Percentiles rank a stretch among this genome's conserved stretches.
Evolutionary conservation across 2,113 vertebrate genomes (phyloP).

Genomic region (Alaudala cheleensis): DNA sequence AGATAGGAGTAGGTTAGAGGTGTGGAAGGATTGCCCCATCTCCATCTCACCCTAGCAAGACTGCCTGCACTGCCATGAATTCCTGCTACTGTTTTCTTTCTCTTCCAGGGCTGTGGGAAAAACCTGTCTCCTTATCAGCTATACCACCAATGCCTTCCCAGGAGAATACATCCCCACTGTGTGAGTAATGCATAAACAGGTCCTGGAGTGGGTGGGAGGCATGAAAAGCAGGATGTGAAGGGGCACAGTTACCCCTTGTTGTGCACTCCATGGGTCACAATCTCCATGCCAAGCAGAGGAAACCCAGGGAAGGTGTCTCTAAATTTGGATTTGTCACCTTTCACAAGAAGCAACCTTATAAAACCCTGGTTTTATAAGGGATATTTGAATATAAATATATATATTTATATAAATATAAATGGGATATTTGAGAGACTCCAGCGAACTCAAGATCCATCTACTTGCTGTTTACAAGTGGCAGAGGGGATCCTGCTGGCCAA

Average conservation of each 20-base stretch:
- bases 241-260: neutral
- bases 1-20: neutral
- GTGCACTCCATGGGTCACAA: neutral
- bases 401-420: too few relatives aligned
- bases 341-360: neutral
- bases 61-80: neutral
- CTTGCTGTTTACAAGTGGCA: neutral
- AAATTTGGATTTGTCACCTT: neutral
- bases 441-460: neutral
- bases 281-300: neutral
- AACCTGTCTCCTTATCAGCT: constrained; percentile 97
- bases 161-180: constrained; percentile 98
- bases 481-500: neutral
- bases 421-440: neutral
- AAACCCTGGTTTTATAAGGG: neutral
- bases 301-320: neutral
- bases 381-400: too few relatives aligned
- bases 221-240: neutral
- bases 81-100: neutral
- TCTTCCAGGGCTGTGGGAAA: constrained; percentile 93
- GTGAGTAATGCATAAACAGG: constrained; percentile 77
- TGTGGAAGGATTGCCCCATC: neutral
- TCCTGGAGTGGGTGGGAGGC: neutral
- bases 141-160: constrained; percentile 97
- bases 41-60: neutral